Conservation (phyloP, 2,797 vertebrate species). For the Rhynchonycteris naso region DNA sequence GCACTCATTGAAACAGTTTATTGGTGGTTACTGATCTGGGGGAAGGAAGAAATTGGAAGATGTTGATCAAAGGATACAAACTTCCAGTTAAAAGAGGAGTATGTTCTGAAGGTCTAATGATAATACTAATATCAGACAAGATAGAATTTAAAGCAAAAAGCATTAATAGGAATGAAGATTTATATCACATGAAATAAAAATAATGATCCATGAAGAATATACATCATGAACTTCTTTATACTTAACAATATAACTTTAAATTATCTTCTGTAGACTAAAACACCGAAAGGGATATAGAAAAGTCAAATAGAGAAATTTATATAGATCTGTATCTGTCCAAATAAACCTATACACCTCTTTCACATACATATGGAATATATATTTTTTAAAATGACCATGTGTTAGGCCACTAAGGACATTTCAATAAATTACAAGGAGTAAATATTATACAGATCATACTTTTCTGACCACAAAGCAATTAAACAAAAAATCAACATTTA, state of each 20-base stretch:
- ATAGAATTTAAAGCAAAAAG: background rate
- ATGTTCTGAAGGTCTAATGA: background rate
- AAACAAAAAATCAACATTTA: constrained; percentile 17
- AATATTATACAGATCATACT: background rate
- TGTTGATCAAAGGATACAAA: background rate
- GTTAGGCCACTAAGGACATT: background rate
- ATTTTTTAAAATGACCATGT: background rate
- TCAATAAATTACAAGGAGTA: constrained; percentile 36
- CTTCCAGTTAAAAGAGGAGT: background rate
- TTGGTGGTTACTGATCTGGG: background rate
- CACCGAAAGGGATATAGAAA: background rate
- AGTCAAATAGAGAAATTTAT: background rate
- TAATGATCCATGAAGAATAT: background rate
- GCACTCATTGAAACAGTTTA: background rate
- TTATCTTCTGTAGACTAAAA: background rate
- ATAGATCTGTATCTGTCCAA: background rate
- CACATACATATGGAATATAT: background rate
- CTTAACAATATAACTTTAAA: background rate
- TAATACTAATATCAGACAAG: background rate
- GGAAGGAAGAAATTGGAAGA: background rate
- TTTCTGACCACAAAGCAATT: constrained; percentile 5
- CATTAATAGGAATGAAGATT: background rate
- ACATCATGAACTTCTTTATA: background rate
- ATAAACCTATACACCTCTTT: background rate
- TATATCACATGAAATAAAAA: background rate